phyloP scores from a whole-genome alignment of 2,797 vertebrate genomes.

The Coregonus sp. region DNA sequence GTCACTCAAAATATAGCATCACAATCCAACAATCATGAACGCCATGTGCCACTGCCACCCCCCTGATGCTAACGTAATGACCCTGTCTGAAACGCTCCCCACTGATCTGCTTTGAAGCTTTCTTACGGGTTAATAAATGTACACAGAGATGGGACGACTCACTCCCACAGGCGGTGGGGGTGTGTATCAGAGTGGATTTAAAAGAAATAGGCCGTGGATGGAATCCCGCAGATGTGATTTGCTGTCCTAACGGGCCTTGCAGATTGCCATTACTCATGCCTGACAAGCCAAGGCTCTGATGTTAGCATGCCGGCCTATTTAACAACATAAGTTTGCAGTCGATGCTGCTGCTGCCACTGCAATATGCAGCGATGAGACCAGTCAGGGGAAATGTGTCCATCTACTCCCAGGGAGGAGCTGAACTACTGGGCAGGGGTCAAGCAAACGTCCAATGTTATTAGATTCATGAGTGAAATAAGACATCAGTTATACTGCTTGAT shows the following conservation, averaged over 20 bases:
- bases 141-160: conserved; percentile 48
- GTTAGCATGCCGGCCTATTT: conserved; percentile 57
- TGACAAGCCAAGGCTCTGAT: conserved; percentile 57
- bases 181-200: conserved; percentile 17
- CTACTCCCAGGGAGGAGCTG: conserved; percentile 27
- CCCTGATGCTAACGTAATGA: conserved; percentile 14
- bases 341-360: conserved; percentile 30
- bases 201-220: conserved; percentile 14
- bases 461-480: neutral
- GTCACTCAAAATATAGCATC: neutral
- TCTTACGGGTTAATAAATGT: conserved; percentile 37
- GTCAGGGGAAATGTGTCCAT: conserved; percentile 38
- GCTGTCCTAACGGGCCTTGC: conserved; percentile 17
- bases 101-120: conserved; percentile 43
- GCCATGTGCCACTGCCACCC: neutral
- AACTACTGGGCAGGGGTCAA: conserved; percentile 14
- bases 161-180: conserved; percentile 29
- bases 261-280: conserved; percentile 39
- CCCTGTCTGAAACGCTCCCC: conserved; percentile 32
- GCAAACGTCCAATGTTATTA: neutral
- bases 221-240: conserved; percentile 17
- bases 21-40: neutral
- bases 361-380: conserved; percentile 31
- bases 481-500: neutral
- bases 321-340: conserved; percentile 53